Conservation (phyloP, 1,140 invertebrate genomes). For the Drosophila kikkawai region DNA sequence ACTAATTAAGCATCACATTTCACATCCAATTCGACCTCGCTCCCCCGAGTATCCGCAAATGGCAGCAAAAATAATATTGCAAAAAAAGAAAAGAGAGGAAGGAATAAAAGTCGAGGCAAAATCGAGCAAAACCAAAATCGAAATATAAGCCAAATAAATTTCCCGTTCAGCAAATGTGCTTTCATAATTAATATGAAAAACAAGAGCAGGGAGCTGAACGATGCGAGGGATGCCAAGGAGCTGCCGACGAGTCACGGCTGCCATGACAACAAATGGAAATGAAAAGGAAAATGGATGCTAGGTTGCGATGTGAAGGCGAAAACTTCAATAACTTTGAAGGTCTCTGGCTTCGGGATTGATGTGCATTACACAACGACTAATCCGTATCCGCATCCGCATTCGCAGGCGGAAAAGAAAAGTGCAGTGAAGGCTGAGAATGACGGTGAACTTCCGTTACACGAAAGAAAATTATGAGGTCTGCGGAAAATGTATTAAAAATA, state of each 20-base stretch:
- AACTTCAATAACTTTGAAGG: conserved; percentile 45
- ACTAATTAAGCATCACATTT: conserved; percentile 83
- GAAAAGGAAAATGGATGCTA: conserved; percentile 39
- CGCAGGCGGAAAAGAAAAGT: conserved; percentile 54
- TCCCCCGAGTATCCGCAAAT: conserved; percentile 48
- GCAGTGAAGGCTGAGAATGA: conserved; percentile 54
- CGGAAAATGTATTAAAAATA: too few species aligned
- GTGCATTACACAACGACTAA: conserved; percentile 73
- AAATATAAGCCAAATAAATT: conserved; percentile 83
- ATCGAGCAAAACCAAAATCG: conserved; percentile 51
- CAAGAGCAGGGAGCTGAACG: conserved; percentile 6
- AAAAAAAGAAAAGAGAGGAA: background rate
- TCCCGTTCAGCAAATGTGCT: conserved; percentile 73
- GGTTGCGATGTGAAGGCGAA: conserved; percentile 8
- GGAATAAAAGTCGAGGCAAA: conserved; percentile 16
- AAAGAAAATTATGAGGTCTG: background rate
- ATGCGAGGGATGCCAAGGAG: background rate
- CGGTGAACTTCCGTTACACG: conserved; percentile 15
- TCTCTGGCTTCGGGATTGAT: conserved; percentile 58
- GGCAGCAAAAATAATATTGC: conserved; percentile 35
- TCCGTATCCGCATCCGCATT: conserved; percentile 41
- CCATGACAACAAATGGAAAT: conserved; percentile 47
- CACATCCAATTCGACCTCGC: conserved; percentile 66
- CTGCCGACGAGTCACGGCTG: conserved; percentile 16
- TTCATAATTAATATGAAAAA: conserved; percentile 82